Evolutionary conservation across 1,140 invertebrate species (phyloP).

Genomic region (Apis cerana): DNA sequence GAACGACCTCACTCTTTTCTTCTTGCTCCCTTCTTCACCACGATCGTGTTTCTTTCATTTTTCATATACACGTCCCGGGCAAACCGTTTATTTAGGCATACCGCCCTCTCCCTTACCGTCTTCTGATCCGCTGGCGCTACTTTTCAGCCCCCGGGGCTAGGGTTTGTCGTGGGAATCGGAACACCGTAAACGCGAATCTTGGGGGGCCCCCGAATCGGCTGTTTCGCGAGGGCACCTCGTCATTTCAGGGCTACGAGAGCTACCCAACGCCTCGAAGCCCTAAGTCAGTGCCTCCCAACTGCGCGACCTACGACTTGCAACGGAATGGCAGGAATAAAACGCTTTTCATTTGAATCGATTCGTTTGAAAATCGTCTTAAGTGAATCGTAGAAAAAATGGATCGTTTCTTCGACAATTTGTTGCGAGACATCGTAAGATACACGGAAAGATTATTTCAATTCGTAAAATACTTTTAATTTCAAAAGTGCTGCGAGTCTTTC

Average conservation of each 20-base stretch:
- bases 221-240: neutral
- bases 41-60: constrained; percentile 72
- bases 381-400: too few species aligned
- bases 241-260: neutral
- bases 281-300: too few species aligned
- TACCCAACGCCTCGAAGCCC: neutral
- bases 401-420: too few species aligned
- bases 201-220: neutral
- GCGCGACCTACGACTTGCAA: too few species aligned
- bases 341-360: too few species aligned
- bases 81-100: constrained; percentile 78
- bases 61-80: constrained; percentile 69
- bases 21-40: constrained; percentile 5
- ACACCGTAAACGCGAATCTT: constrained; percentile 33
- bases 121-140: constrained; percentile 27
- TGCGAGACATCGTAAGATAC: too few species aligned
- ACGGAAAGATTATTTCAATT: too few species aligned
- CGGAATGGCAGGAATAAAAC: too few species aligned
- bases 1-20: constrained; percentile 69
- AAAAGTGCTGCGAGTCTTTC: too few species aligned
- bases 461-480: too few species aligned
- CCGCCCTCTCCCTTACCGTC: constrained; percentile 52
- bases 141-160: constrained; percentile 37
- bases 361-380: too few species aligned
- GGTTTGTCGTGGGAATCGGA: constrained; percentile 58